Evolutionary conservation across 2,888 invertebrate species (phyloP).

Genomic region (Aporophyla lueneburgensis): DNA sequence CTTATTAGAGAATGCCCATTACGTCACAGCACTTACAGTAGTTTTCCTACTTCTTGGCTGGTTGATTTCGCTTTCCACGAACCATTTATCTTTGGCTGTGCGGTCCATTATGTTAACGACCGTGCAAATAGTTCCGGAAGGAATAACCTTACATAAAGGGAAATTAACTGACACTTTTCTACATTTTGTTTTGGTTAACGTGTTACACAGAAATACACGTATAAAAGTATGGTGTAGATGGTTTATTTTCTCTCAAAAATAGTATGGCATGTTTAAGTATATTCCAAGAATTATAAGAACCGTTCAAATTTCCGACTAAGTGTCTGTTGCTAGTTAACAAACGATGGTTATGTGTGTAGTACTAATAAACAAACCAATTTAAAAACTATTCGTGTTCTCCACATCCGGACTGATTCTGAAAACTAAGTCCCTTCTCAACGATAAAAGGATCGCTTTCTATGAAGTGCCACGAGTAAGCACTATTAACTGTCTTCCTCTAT

Average conservation of each 20-base stretch:
- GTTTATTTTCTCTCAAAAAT: slow-evolving; percentile 1
- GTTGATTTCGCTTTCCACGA: slow-evolving; percentile 79
- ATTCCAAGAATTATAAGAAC: neutral
- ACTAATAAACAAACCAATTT: slow-evolving; percentile 40
- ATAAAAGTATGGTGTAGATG: neutral
- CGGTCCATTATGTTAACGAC: slow-evolving; percentile 86
- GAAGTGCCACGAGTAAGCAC: slow-evolving; percentile 55
- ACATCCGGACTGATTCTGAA: slow-evolving; percentile 46
- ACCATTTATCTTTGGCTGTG: slow-evolving; percentile 84
- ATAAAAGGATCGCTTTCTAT: slow-evolving; percentile 59
- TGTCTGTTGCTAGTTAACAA: slow-evolving; percentile 1
- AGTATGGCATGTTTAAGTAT: neutral
- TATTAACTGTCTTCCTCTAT: slow-evolving; percentile 48
- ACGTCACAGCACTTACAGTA: slow-evolving; percentile 71
- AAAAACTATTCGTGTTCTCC: slow-evolving; percentile 21
- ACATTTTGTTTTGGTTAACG: slow-evolving; percentile 44
- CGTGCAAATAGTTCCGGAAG: slow-evolving; percentile 82
- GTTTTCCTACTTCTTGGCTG: slow-evolving; percentile 78
- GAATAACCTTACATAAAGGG: slow-evolving; percentile 76
- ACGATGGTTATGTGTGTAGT: neutral
- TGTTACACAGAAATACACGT: slow-evolving; percentile 33
- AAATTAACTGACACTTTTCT: slow-evolving; percentile 75
- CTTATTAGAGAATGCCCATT: slow-evolving; percentile 71
- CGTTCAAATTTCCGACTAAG: slow-evolving; percentile 1
- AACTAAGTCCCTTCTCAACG: slow-evolving; percentile 42